Conservation (phyloP, 1,140 invertebrate genomes). For the Calycopis cecrops region DNA sequence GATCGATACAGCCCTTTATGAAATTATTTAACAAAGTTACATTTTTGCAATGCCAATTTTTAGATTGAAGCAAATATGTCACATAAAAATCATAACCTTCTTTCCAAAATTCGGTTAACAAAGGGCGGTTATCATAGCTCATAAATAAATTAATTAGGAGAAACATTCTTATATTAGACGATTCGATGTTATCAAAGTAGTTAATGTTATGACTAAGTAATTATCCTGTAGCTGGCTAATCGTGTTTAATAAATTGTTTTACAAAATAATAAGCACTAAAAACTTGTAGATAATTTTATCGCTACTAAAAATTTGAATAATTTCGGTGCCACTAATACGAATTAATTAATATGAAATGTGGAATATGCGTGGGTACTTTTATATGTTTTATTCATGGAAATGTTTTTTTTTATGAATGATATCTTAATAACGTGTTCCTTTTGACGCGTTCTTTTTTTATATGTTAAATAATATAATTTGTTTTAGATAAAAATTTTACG, state of each 20-base stretch:
- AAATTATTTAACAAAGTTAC: too few relatives aligned
- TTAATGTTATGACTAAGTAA: slow-evolving; percentile 14
- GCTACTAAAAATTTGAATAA: slow-evolving; percentile 18
- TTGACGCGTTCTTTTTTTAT: neutral
- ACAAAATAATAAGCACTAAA: slow-evolving; percentile 18
- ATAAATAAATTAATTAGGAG: slow-evolving; percentile 10
- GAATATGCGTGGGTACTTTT: neutral
- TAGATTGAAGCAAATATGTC: neutral
- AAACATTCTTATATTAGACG: slow-evolving; percentile 17
- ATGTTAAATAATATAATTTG: slow-evolving; percentile 4
- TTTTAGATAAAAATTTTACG: neutral
- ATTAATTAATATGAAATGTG: slow-evolving; percentile 5
- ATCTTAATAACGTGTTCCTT: neutral
- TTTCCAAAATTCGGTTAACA: neutral
- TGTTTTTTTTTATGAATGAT: slow-evolving; percentile 6
- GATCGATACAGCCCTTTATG: too few relatives aligned
- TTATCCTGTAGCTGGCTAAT: slow-evolving; percentile 13
- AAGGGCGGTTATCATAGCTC: slow-evolving; percentile 1
- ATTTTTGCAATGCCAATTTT: too few relatives aligned
- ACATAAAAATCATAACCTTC: neutral
- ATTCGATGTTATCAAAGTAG: slow-evolving; percentile 8
- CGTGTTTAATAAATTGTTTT: slow-evolving; percentile 17
- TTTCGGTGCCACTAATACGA: slow-evolving; percentile 6
- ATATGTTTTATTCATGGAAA: neutral
- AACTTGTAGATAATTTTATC: slow-evolving; percentile 18